Conservation (phyloP, 2,113 vertebrate genomes). For the Microcebus lehilahytsara region DNA sequence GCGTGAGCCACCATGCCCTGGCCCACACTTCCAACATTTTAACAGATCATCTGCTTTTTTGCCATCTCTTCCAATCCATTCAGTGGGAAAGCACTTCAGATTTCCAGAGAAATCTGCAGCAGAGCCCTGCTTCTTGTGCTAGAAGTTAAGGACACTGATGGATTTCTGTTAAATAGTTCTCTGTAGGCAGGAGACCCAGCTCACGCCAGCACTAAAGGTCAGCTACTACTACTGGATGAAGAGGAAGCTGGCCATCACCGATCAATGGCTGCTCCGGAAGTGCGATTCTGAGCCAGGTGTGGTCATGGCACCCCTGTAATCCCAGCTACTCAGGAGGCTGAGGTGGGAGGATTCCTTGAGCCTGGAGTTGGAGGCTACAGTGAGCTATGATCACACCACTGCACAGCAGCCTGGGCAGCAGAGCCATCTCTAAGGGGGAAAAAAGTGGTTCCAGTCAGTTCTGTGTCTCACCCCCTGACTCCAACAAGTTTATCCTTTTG, state of each 20-base stretch:
- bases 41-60: not conserved
- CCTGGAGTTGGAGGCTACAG: no score
- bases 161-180: not conserved
- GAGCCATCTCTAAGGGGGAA: no score
- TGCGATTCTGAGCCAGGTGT: not conserved
- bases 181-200: not conserved
- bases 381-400: no score
- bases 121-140: not conserved
- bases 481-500: not conserved
- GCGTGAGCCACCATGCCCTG: no score
- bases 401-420: no score
- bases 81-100: not conserved
- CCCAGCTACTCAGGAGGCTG: no score
- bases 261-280: not conserved
- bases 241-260: not conserved
- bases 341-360: no score
- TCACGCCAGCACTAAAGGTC: not conserved
- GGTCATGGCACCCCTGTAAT: no score
- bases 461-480: not conserved
- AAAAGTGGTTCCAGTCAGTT: not conserved
- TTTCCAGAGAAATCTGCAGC: not conserved
- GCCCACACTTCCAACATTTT: not conserved
- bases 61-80: not conserved
- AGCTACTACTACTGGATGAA: rapidly evolving
- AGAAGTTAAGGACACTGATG: not conserved